Evolutionary conservation across 2,888 invertebrate species (phyloP), one percentile per base, ranked within the genome.

Genomic region (Lissocephala sabroskyi): DNA sequence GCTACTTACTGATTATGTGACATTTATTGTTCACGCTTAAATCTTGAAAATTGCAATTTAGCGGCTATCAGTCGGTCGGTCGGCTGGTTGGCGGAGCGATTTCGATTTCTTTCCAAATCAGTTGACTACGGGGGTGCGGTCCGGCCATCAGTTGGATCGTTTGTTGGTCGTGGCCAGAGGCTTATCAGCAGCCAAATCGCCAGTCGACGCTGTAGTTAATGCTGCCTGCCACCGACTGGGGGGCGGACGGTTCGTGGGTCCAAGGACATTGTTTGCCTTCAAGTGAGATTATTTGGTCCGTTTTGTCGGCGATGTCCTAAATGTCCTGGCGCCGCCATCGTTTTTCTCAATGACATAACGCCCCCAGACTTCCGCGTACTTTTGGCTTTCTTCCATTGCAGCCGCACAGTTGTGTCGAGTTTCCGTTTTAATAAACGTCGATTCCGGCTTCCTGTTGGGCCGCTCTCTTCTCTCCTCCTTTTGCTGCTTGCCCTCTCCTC

Each of bases 11-110:
- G 82, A 80, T 83, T 83, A 83, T 81, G 81, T 82, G 84, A 82
- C 84, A 82, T 83, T 84, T 84, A 82, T 82, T 82, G 82, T 81
- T 82, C 76, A 80, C 81, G 80, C 80, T 80, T 77, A 81, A 82
- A 81, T 80, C 79, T 73, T 63, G 62, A 57, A 73, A 70, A 70
- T 70, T 67, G 73, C 76, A 70, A 70, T 70, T 70, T 70, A 68
- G 67, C 73, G 64, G 67, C 74, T n/a, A n/a, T n/a, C 54, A 9
- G 26, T 28, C 40, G 26, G 2, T 16, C 19, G n/a, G 39, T 19
- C 23, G n/a, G 9, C n/a, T 59, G 59, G 59, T 53, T 58, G 55
- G 41, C 32, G 45, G n/a, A 10, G 30, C 30, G 11, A 30, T 30
- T 30, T 30, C 4, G 13, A 30, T n/a, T n/a, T 30, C n/a, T 9